Conservation (phyloP, 1,140 invertebrate genomes). For the Scaptomyza montana region DNA sequence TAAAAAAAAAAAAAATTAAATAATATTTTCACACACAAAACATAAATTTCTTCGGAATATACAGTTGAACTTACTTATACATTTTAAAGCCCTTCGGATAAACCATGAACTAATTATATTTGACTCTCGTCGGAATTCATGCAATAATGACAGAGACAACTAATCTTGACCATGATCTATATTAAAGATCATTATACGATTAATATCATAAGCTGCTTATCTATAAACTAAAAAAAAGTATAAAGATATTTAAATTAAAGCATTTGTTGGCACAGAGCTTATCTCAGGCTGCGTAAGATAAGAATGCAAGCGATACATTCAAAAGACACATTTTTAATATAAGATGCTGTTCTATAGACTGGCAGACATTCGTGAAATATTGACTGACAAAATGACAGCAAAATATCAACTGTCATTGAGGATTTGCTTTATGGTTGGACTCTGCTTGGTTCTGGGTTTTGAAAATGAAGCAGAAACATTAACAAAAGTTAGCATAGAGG, state of each 20-base stretch:
- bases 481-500: neutral
- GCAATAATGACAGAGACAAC: neutral
- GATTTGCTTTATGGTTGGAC: neutral
- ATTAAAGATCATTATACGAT: neutral
- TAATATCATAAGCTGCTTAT: neutral
- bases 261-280: neutral
- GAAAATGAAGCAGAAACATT: neutral
- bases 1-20: too few species aligned
- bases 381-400: slow-evolving; percentile 17
- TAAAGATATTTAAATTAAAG: neutral
- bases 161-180: neutral
- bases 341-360: neutral
- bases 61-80: too few species aligned
- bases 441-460: neutral
- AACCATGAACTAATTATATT: neutral
- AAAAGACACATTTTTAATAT: slow-evolving; percentile 11
- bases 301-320: neutral
- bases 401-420: slow-evolving; percentile 1
- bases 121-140: neutral
- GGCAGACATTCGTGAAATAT: neutral
- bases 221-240: neutral
- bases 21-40: too few species aligned
- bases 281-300: neutral
- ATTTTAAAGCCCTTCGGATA: neutral
- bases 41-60: too few species aligned